phyloP scores from a whole-genome alignment of 2,113 vertebrate species.

The Psilopsiagon aurifrons region DNA sequence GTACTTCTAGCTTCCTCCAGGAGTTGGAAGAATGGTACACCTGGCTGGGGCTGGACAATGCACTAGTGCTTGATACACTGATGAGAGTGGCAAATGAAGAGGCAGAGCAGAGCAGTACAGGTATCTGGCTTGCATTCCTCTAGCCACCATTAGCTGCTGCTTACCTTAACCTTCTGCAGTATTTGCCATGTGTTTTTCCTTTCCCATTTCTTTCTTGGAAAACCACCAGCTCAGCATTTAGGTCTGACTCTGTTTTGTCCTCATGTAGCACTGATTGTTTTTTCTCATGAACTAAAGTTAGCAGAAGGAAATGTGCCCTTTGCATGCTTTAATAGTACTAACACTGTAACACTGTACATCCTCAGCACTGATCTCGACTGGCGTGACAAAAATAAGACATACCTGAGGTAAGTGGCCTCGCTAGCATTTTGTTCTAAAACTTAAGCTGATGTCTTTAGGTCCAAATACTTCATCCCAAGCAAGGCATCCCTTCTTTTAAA shows the following conservation, averaged over 20 bases:
- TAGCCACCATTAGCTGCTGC: not conserved
- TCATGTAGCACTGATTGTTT: not conserved
- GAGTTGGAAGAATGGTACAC: conserved; percentile 98
- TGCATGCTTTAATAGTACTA: not conserved
- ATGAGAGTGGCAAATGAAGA: conserved; percentile 97
- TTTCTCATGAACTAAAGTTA: not conserved
- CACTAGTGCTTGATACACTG: conserved; percentile 92
- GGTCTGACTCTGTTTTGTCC: not conserved
- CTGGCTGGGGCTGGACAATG: conserved; percentile 97
- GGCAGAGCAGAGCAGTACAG: conserved; percentile 93
- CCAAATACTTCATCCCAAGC: not conserved
- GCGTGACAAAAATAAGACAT: not conserved
- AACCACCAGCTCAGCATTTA: not conserved
- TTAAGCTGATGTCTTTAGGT: not conserved
- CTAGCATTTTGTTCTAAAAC: not conserved
- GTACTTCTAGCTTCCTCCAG: conserved; percentile 90
- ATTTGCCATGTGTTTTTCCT: not conserved
- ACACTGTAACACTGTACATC: not conserved
- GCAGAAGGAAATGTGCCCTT: not conserved
- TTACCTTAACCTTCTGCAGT: not conserved
- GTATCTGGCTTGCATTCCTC: conserved; percentile 57
- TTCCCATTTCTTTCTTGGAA: not conserved
- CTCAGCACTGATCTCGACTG: not conserved
- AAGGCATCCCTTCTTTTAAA: not conserved
- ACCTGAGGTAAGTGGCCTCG: not conserved